Evolutionary conservation across 2,113 vertebrate genomes (phyloP).

Genomic region (Percopsis transmontana): DNA sequence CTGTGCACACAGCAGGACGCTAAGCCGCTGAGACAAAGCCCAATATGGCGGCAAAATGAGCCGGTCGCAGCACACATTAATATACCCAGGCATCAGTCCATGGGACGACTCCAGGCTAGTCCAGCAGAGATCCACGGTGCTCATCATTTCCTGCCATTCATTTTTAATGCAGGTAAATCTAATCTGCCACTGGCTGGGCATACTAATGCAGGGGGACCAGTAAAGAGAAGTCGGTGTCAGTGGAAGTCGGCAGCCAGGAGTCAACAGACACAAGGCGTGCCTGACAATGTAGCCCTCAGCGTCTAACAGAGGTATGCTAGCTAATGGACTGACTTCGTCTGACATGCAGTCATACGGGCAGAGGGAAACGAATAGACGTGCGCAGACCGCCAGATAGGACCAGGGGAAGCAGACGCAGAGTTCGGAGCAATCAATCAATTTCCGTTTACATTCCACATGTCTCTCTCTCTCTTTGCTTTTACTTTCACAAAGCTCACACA

Average conservation of each 20-base stretch:
- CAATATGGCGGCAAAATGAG: constrained; percentile 7
- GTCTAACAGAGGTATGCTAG: too few relatives aligned
- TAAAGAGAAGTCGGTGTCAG: constrained; percentile 10
- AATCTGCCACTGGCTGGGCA: constrained; percentile 29
- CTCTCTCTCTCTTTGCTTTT: constrained; percentile 41
- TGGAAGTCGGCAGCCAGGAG: constrained; percentile 28
- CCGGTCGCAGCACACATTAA: constrained; percentile 6
- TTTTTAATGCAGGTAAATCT: constrained; percentile 54
- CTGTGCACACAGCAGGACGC: constrained; percentile 41
- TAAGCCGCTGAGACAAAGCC: constrained; percentile 35
- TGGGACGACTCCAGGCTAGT: constrained; percentile 18
- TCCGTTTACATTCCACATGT: constrained; percentile 58
- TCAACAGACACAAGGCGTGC: background rate
- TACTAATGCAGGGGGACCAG: constrained; percentile 21
- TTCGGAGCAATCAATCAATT: constrained; percentile 51
- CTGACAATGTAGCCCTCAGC: background rate
- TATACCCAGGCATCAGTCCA: background rate
- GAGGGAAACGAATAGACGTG: constrained; percentile 8
- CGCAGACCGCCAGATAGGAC: constrained; percentile 30
- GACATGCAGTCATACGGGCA: too few relatives aligned
- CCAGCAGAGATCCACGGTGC: constrained; percentile 25
- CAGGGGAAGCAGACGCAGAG: constrained; percentile 24
- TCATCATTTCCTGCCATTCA: constrained; percentile 33
- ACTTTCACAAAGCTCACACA: constrained; percentile 56
- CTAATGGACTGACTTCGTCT: background rate